Evolutionary conservation across 2,888 invertebrate species (phyloP).

Genomic region (Leucophenga montana): DNA sequence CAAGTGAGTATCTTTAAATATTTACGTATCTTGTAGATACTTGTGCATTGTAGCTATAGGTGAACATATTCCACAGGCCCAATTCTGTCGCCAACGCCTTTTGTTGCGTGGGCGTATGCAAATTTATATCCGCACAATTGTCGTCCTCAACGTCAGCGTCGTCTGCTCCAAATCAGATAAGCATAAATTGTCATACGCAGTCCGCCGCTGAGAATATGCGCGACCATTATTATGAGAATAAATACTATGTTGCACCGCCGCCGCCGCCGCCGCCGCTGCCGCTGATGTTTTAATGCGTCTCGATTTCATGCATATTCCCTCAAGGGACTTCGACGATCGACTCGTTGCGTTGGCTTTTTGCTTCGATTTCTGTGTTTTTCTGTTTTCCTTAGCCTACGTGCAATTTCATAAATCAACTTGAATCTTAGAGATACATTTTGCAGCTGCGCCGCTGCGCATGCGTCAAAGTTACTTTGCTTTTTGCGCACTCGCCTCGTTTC

Average conservation of each 20-base stretch:
- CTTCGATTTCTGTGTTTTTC: constrained; percentile 1
- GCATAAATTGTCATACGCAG: constrained; percentile 54
- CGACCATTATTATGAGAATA: constrained; percentile 7
- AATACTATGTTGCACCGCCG: neutral
- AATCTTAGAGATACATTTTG: constrained; percentile 16
- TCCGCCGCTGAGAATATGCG: neutral
- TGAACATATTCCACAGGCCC: too few relatives aligned
- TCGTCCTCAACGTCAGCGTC: neutral
- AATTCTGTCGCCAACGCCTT: neutral
- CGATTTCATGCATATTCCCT: constrained; percentile 1
- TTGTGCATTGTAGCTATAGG: too few relatives aligned
- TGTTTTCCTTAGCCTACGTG: constrained; percentile 47
- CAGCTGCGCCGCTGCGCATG: constrained; percentile 14
- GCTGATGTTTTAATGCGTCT: neutral
- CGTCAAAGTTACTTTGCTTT: too few relatives aligned
- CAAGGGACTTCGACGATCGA: constrained; percentile 12
- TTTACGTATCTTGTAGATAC: too few relatives aligned
- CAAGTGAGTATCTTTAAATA: constrained; percentile 70
- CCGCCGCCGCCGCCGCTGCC: neutral
- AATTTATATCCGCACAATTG: constrained; percentile 24
- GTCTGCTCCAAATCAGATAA: constrained; percentile 33
- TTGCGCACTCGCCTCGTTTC: too few relatives aligned
- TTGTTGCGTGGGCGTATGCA: constrained; percentile 39
- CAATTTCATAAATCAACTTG: constrained; percentile 67
- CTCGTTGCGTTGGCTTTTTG: neutral